Evolutionary conservation across 2,888 invertebrate genomes (phyloP), one percentile per base, ranked within the genome.

Genomic region (Drosophila anomelani): DNA sequence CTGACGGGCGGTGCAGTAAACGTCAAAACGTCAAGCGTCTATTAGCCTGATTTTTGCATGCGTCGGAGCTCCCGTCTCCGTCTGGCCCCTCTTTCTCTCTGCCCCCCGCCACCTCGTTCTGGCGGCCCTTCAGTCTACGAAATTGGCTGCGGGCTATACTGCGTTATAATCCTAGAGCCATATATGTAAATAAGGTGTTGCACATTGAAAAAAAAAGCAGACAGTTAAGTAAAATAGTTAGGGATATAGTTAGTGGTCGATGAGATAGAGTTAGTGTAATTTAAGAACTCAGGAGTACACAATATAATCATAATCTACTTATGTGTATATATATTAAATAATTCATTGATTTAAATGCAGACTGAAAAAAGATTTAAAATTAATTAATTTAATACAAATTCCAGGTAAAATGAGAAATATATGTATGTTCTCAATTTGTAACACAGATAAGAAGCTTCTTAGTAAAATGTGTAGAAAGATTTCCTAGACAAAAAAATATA

Each of bases 11-110:
- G 87, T 81, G 75, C 79, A 78, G 80, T 81, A 86, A 81, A 88
- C 89, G 85, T 85, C 89, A 81, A 85, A 84, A 85, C 85, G 87
- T 89, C 85, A 87, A 87, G 88, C 85, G 85, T 87, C 89, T 85
- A 85, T 85, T 89, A 89, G 85, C 85, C 76, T 61, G 81, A 75
- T 79, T 85, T 72, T 62, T 54, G 70, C 70, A 67, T 80, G 71
- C 75, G 62, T 77, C 62, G 56, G 32, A 36, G 47, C 66, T 61
- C 29, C 72, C 68, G 62, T 62, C 83, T 58, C 61, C 36, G 61
- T 10, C 55, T n/a, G 34, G 15, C 1, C 15, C 23, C 36, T 10
- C 4, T 20, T 1, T 15, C 36, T 15, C 13, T 36, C 36, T 6
- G 4, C 13, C 0, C 36, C 39, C 46, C 29, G 15, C 44, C 38